Conservation (phyloP, 2,888 invertebrate genomes). For the Drosophila peninsularis region DNA sequence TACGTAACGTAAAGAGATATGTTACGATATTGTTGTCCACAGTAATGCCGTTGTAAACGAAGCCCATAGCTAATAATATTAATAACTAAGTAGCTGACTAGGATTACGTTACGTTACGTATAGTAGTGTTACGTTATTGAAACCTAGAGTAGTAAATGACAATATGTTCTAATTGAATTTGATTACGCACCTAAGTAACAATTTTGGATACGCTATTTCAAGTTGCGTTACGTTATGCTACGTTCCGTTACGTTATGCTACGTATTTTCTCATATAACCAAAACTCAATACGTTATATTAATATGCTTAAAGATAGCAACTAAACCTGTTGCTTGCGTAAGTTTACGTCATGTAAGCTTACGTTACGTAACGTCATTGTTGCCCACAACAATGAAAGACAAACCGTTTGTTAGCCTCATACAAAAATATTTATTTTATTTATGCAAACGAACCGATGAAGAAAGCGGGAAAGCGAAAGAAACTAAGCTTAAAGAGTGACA, state of each 20-base stretch:
- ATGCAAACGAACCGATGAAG: constrained; percentile 17
- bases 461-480: constrained; percentile 10
- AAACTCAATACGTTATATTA: not conserved
- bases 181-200: too few species aligned
- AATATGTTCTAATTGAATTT: not conserved
- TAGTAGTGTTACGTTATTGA: not conserved
- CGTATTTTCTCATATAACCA: not conserved
- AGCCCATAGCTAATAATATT: not conserved
- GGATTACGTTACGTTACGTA: not conserved
- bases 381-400: not conserved
- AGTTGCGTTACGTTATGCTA: not conserved
- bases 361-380: constrained; percentile 8
- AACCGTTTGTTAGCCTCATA: constrained; percentile 12
- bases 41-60: not conserved
- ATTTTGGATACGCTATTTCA: not conserved
- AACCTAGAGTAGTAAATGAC: not conserved
- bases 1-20: not conserved
- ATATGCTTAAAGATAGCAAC: not conserved
- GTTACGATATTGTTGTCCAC: not conserved
- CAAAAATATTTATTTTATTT: constrained; percentile 39
- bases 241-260: not conserved
- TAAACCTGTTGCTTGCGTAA: not conserved
- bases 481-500: not conserved
- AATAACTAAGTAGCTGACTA: too few species aligned
- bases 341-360: not conserved